phyloP scores from a whole-genome alignment of 2,113 vertebrate genomes.

The Oncorhynchus mykiss region DNA sequence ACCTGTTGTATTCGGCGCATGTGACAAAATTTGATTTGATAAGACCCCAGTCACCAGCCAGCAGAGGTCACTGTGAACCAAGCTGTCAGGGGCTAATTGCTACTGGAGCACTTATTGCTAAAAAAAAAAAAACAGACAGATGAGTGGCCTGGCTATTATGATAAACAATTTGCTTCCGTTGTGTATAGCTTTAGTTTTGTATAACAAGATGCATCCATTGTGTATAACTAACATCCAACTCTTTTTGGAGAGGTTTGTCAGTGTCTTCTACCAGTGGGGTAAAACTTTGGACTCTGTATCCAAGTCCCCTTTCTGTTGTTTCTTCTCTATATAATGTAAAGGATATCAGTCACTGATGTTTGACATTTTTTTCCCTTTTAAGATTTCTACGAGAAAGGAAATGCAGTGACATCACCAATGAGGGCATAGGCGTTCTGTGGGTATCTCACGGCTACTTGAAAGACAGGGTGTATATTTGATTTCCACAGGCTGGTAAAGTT shows the following conservation, averaged over 20 bases:
- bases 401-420: background rate
- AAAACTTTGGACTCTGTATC: background rate
- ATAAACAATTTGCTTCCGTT: background rate
- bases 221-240: background rate
- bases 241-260: conserved; percentile 2
- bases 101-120: background rate
- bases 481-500: conserved; percentile 24
- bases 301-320: background rate
- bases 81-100: background rate
- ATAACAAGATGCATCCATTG: too few relatives aligned
- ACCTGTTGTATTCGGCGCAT: too few relatives aligned
- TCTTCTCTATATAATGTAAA: background rate
- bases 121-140: background rate
- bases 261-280: background rate
- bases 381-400: background rate
- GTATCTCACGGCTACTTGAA: conserved; percentile 47
- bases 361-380: background rate
- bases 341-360: background rate
- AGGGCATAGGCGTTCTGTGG: conserved; percentile 32
- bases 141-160: too few relatives aligned
- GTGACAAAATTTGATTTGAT: background rate
- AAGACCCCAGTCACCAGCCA: conserved; percentile 14
- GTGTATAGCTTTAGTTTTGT: too few relatives aligned
- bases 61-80: conserved; percentile 40
- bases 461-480: conserved; percentile 1